Evolutionary conservation across 2,113 vertebrate species (phyloP).

Genomic region (Macquaria australasica): DNA sequence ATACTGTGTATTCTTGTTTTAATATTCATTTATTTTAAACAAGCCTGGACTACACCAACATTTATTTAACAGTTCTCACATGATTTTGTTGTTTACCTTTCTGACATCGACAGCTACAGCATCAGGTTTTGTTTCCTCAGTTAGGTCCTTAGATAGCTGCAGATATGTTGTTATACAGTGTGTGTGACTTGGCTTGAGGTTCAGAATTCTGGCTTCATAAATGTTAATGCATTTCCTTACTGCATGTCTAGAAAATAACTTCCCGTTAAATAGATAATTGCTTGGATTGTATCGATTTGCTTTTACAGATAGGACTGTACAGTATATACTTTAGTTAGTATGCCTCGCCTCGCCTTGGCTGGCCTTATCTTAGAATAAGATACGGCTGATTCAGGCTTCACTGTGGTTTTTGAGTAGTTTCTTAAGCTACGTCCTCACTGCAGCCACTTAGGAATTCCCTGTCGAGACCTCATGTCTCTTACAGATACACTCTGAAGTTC

Average conservation of each 20-base stretch:
- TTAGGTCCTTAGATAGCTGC: neutral
- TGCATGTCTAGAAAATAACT: conserved; percentile 19
- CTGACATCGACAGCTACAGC: neutral
- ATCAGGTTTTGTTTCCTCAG: neutral
- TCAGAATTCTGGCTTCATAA: neutral
- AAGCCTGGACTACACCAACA: neutral
- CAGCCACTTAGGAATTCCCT: conserved; percentile 7
- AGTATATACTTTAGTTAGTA: neutral
- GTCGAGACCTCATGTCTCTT: neutral
- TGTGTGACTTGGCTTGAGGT: neutral
- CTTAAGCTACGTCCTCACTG: neutral
- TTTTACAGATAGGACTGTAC: neutral
- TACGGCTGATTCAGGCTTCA: neutral
- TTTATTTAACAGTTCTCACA: neutral
- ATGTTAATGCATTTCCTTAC: conserved; percentile 12
- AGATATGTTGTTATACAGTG: neutral
- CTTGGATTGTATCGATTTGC: neutral
- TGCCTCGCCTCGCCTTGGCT: neutral
- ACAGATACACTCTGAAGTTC: neutral
- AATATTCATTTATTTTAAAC: conserved; percentile 8
- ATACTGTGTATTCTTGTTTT: conserved; percentile 7
- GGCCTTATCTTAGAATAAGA: neutral
- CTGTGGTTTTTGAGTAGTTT: conserved; percentile 18
- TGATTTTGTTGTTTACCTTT: conserved; percentile 4
- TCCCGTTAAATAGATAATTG: conserved; percentile 21